Evolutionary conservation across 2,797 vertebrate genomes (phyloP), one percentile per base, ranked within the genome.

Genomic region (Graptemys geographica): DNA sequence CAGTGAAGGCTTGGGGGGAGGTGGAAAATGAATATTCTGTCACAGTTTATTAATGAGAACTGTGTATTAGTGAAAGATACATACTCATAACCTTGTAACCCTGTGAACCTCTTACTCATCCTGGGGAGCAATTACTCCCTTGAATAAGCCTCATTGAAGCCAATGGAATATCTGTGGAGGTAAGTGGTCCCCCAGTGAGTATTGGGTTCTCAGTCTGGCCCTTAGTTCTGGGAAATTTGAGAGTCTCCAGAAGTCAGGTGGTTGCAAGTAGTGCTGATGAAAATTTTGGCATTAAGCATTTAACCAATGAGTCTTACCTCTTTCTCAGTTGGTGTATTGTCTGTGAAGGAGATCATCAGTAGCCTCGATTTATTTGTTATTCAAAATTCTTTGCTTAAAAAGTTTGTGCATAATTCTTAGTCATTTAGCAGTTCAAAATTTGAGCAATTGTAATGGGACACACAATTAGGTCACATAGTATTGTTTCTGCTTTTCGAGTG

Each of bases 1-100:
- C 93, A 92, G 21, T 69, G 93, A 96, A 93, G 81, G 81, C 51
- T 65, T 74, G 84, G 16, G 65, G 1, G 95, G 55, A 55, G 23
- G 47, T 72, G 28, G 56, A 72, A 49, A 59, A 81, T 5, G 16
- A 44, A 83, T 56, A 59, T 62, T 86, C 84, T 95, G 79, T 52
- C 55, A 49, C 91, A 41, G 16, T 19, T 53, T 47, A 31, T 81
- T 90, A 27, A 10, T 56, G 72, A 94, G 83, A 53, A 90, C 0
- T 0, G 55, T 31, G 78, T 78, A 16, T 18, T 93, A 2, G 0
- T 3, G 57, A 89, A 56, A 10, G 81, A 18, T 15, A 81, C 28
- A 72, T 1, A 0, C 81, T 81, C 21, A 44, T n/a, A 89, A 65
- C 49, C 89, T 89, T 62, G 59, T 62, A 62, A 57, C 56, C 62